Conservation (phyloP, 2,888 invertebrate species). For the Chloroclystis v-ata region DNA sequence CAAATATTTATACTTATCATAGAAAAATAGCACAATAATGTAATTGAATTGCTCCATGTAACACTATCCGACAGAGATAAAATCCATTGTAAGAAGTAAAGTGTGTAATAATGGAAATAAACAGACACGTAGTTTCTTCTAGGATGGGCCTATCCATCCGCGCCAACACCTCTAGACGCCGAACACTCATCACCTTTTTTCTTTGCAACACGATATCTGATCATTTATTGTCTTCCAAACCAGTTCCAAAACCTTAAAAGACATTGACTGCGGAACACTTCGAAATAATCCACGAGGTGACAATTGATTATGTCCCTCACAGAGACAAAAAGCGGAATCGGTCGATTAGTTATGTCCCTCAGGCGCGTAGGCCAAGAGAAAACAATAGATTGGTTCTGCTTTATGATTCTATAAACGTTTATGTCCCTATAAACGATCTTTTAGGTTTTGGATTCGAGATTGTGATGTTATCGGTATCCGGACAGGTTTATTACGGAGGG, state of each 20-base stretch:
- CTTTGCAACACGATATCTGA: conserved; percentile 71
- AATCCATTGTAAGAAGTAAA: conserved; percentile 35
- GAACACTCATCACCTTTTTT: conserved; percentile 73
- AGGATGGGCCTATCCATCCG: conserved; percentile 55
- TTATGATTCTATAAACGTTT: conserved; percentile 77
- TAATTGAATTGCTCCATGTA: conserved; percentile 49
- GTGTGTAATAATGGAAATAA: conserved; percentile 39
- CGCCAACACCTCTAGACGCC: conserved; percentile 54
- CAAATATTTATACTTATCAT: conserved; percentile 12
- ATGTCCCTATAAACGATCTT: conserved; percentile 72
- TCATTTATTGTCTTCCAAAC: conserved; percentile 70
- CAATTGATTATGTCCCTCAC: conserved; percentile 69
- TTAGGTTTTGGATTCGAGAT: conserved; percentile 68
- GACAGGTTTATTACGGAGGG: conserved; percentile 68
- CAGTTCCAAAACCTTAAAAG: conserved; percentile 65
- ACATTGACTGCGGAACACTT: conserved; percentile 55
- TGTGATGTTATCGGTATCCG: conserved; percentile 62
- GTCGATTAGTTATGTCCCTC: conserved; percentile 71
- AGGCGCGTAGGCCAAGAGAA: conserved; percentile 64
- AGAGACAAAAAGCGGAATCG: conserved; percentile 71
- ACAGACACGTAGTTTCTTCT: conserved; percentile 42
- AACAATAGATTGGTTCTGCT: conserved; percentile 74
- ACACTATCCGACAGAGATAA: conserved; percentile 43
- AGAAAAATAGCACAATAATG: conserved; percentile 39
- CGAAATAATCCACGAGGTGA: conserved; percentile 70